phyloP scores from a whole-genome alignment of 2,113 vertebrate species.

The Stigmatopora nigra region DNA sequence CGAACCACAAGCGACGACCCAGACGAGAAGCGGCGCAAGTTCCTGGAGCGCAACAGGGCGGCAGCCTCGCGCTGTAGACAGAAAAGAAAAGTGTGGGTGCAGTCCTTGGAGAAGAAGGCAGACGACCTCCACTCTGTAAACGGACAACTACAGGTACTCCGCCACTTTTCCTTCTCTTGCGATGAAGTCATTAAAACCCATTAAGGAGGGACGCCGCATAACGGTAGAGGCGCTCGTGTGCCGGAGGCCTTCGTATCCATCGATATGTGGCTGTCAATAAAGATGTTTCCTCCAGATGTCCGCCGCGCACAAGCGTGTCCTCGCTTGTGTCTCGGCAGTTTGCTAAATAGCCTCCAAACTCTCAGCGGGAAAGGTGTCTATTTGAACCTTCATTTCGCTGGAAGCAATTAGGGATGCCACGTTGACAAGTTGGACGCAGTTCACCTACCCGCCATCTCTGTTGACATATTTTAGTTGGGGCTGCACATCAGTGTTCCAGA shows the following conservation, averaged over 20 bases:
- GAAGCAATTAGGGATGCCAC: slow-evolving; percentile 76
- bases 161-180: slow-evolving; percentile 49
- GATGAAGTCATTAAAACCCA: slow-evolving; percentile 76
- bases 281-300: slow-evolving; percentile 81
- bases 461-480: slow-evolving; percentile 73
- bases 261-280: slow-evolving; percentile 77
- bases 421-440: slow-evolving; percentile 82
- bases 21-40: slow-evolving; percentile 94
- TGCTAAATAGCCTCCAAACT: slow-evolving; percentile 73
- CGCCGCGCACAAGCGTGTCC: slow-evolving; percentile 74
- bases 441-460: slow-evolving; percentile 76
- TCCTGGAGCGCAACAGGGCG: slow-evolving; percentile 90
- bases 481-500: slow-evolving; percentile 71
- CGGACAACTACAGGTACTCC: slow-evolving; percentile 84
- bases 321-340: slow-evolving; percentile 70
- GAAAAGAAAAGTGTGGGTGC: slow-evolving; percentile 98
- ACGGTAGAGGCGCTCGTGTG: slow-evolving; percentile 60
- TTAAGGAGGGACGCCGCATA: slow-evolving; percentile 69
- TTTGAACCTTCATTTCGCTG: slow-evolving; percentile 74
- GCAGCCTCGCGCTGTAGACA: slow-evolving; percentile 94
- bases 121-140: slow-evolving; percentile 89
- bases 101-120: slow-evolving; percentile 91
- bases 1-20: slow-evolving; percentile 93
- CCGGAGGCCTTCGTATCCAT: slow-evolving; percentile 58
- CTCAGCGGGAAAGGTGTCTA: slow-evolving; percentile 78